Conservation (phyloP, 2,113 vertebrate species). For the Lepus timidus region DNA sequence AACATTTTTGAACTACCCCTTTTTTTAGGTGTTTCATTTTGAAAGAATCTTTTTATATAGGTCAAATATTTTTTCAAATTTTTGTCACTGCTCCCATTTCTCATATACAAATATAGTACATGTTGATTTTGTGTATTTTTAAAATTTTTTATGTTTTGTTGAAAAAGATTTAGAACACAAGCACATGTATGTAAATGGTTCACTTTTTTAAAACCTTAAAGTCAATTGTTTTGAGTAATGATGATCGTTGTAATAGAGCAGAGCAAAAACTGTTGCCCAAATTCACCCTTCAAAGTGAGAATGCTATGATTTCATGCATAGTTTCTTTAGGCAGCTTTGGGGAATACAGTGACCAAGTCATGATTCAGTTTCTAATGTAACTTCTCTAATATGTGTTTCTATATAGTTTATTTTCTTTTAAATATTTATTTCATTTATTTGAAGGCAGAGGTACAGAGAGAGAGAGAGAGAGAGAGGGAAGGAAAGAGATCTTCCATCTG, state of each 20-base stretch:
- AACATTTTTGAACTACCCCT: too few species aligned
- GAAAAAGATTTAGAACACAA: slow-evolving; percentile 46
- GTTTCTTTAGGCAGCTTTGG: slow-evolving; percentile 37
- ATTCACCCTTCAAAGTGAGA: slow-evolving; percentile 57
- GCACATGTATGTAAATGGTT: slow-evolving; percentile 23
- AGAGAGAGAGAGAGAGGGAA: too few species aligned
- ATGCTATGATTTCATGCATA: slow-evolving; percentile 13
- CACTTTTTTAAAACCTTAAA: slow-evolving; percentile 7
- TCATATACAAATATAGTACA: slow-evolving; percentile 44
- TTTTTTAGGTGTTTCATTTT: slow-evolving; percentile 38
- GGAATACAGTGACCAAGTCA: slow-evolving; percentile 29
- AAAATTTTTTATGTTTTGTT: slow-evolving; percentile 21
- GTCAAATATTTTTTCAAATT: slow-evolving; percentile 8
- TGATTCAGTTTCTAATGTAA: neutral
- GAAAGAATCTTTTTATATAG: slow-evolving; percentile 19
- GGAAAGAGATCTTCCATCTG: too few species aligned
- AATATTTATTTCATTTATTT: too few species aligned
- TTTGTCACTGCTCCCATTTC: neutral
- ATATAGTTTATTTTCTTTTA: neutral
- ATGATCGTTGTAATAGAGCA: neutral
- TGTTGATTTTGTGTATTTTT: slow-evolving; percentile 51
- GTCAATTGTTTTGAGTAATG: slow-evolving; percentile 28
- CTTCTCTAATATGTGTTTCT: neutral
- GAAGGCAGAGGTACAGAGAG: too few species aligned
- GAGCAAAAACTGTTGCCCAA: slow-evolving; percentile 25